phyloP scores from a whole-genome alignment of 2,797 vertebrate species.

The Chelidonichthys spinosus region DNA sequence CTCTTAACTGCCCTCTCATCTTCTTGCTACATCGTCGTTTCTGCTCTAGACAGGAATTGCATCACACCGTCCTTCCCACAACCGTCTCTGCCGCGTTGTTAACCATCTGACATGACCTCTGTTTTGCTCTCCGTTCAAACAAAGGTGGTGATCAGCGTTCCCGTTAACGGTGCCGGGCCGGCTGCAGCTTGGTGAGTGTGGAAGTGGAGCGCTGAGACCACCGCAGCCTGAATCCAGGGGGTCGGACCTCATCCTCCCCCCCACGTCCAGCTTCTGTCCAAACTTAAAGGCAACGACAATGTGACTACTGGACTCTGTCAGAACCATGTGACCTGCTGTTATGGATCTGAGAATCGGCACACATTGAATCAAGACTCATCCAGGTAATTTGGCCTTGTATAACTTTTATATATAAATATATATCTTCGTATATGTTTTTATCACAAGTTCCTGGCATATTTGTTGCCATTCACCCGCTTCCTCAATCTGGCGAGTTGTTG shows the following conservation, averaged over 20 bases:
- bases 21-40: slow-evolving; percentile 40
- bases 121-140: slow-evolving; percentile 32
- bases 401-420: too few relatives aligned
- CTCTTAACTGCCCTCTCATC: background rate
- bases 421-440: background rate
- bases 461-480: slow-evolving; percentile 42
- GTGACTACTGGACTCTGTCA: slow-evolving; percentile 68
- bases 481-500: slow-evolving; percentile 37
- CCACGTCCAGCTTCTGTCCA: slow-evolving; percentile 23
- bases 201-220: slow-evolving; percentile 27
- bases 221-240: slow-evolving; percentile 18
- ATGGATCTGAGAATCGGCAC: slow-evolving; percentile 77
- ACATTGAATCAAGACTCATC: slow-evolving; percentile 74
- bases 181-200: slow-evolving; percentile 36
- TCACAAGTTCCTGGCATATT: background rate
- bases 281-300: slow-evolving; percentile 48
- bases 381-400: slow-evolving; percentile 67
- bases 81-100: slow-evolving; percentile 26
- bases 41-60: slow-evolving; percentile 37
- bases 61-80: slow-evolving; percentile 17
- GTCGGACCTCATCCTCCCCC: background rate
- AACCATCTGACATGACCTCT: slow-evolving; percentile 45
- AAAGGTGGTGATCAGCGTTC: slow-evolving; percentile 57
- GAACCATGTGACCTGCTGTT: slow-evolving; percentile 68
- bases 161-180: slow-evolving; percentile 8